Evolutionary conservation across 2,888 invertebrate genomes (phyloP), one percentile per base, ranked within the genome.

Genomic region (Macaria liturata): DNA sequence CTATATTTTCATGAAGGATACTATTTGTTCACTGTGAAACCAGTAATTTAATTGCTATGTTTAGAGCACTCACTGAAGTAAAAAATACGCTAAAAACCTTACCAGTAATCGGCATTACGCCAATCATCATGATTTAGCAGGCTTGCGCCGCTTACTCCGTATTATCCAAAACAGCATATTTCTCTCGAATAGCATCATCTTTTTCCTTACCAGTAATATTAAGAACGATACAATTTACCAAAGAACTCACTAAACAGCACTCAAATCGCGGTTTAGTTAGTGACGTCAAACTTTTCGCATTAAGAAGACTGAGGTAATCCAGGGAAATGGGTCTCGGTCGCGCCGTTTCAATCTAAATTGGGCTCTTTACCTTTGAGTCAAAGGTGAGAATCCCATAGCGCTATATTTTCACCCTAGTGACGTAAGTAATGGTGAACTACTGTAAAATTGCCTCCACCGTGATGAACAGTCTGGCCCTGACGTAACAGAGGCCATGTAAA

Each of bases 251-350:
- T 64, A 66, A 69, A 61, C 57, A 55, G 42, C 57, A 62, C 54
- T 59, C 51, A 57, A 53, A 68, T 52, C 62, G 54, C 60, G 66
- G 66, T 67, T 68, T 65, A 67, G 69, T 81, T 70, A 76, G 66
- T 87, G 88, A 88, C 90, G 88, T 90, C 84, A 88, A 86, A 88
- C 75, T 88, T 88, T 84, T 84, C 81, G 75, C 81, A 84, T 86
- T 86, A 85, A 76, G 69, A 43, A 54, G 43, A 49, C 49, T 46
- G 46, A 42, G 45, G 53, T 77, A 80, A 77, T 78, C 64, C 55
- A 59, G 53, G 63, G 75, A 78, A 85, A 80, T 86, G 80, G 87
- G 87, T 88, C 86, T 88, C 79, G 88, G 88, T 84, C 87, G 82
- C 66, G 62, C 68, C 68, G 67, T 46, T 54, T 71, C 54, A 72